Percentiles rank a stretch among this genome's conserved stretches.
Evolutionary conservation across 2,888 invertebrate genomes (phyloP).

Genomic region (Cantharis lateralis): DNA sequence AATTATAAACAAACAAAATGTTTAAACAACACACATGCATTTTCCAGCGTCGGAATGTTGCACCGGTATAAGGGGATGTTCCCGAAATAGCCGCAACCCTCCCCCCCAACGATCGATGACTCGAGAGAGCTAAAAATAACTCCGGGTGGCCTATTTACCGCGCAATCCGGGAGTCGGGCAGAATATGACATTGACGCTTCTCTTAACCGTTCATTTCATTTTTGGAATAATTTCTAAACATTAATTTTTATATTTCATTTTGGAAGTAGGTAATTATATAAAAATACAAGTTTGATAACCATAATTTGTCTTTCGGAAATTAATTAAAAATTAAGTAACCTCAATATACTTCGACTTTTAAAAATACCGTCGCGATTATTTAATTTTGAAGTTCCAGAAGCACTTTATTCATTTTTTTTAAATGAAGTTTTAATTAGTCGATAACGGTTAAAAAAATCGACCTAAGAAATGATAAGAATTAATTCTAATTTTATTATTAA

Average conservation of each 20-base stretch:
- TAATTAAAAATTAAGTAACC: neutral
- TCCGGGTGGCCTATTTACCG: constrained; percentile 50
- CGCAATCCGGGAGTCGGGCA: constrained; percentile 47
- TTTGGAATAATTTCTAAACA: constrained; percentile 14
- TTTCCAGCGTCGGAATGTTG: constrained; percentile 19
- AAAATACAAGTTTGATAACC: neutral
- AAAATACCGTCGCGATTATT: neutral
- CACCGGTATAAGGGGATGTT: constrained; percentile 36
- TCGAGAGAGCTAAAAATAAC: constrained; percentile 55
- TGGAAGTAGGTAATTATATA: neutral
- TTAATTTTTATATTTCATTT: neutral
- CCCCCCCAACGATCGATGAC: constrained; percentile 53
- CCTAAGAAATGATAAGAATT: neutral
- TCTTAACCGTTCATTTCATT: constrained; percentile 22
- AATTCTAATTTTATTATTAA: neutral
- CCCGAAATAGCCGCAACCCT: constrained; percentile 55
- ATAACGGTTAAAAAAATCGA: neutral
- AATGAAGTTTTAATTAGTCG: neutral
- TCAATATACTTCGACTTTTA: neutral
- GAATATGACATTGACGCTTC: constrained; percentile 48
- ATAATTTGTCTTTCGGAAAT: neutral
- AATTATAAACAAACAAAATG: neutral
- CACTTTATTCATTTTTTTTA: neutral
- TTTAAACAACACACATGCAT: constrained; percentile 7
- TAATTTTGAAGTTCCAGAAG: neutral